These are phyloP conservation scores for Acyrthosiphon pisum DNA, from an alignment of 1,140 invertebrate species.

Conservation along the genomic window DNA sequence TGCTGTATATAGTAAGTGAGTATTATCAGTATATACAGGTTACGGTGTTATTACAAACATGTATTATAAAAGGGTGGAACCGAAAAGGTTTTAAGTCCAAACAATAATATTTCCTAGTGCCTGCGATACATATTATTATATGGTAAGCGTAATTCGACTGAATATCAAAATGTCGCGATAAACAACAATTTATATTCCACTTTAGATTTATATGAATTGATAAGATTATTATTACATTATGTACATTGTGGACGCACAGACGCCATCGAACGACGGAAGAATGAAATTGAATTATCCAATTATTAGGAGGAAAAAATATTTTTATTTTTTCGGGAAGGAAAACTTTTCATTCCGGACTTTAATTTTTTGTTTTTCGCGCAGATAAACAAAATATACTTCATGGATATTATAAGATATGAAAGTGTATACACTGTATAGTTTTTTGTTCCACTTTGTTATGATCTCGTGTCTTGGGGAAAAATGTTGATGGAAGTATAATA, in stretches of 20 bases:
- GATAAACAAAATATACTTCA: constrained; percentile 26
- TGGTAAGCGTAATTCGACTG: not conserved
- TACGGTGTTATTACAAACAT: not conserved
- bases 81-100: not conserved
- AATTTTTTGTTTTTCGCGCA: not conserved
- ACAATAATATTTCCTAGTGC: not conserved
- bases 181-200: not conserved
- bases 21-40: constrained; percentile 3
- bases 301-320: not conserved
- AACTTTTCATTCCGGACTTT: not conserved
- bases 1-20: not conserved
- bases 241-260: not conserved
- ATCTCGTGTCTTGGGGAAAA: not conserved
- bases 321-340: not conserved
- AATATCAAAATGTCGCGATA: not conserved
- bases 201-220: not conserved
- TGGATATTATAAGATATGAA: not conserved
- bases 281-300: constrained; percentile 2
- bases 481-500: constrained; percentile 35
- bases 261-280: not conserved
- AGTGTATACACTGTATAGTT: constrained; percentile 8
- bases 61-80: not conserved
- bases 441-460: not conserved
- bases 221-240: not conserved
- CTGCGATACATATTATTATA: not conserved